phyloP scores from a whole-genome alignment of 2,113 vertebrate species.

The Morone saxatilis region DNA sequence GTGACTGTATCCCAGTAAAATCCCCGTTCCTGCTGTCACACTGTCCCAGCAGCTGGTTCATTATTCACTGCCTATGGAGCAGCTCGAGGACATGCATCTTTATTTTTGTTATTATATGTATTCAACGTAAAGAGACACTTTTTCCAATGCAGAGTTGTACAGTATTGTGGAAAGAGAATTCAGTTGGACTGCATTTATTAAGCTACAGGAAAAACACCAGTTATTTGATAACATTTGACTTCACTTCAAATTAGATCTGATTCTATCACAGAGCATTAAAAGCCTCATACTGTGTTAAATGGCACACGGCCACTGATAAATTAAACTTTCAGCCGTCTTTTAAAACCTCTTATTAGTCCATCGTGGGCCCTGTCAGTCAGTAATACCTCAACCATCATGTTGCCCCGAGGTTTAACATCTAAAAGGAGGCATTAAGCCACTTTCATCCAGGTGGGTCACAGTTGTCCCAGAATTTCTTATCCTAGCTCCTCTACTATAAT shows the following conservation, averaged over 20 bases:
- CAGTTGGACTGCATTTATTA: neutral
- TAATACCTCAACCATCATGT: slow-evolving; percentile 5
- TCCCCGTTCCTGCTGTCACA: neutral
- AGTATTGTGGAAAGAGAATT: neutral
- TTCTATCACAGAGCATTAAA: neutral
- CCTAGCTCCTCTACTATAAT: slow-evolving; percentile 68
- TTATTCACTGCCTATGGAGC: neutral
- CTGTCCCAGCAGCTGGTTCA: neutral
- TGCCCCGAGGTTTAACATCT: slow-evolving; percentile 23
- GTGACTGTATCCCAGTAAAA: neutral
- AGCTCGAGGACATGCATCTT: neutral
- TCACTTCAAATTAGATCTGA: neutral
- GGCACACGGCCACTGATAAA: neutral
- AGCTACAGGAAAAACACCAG: neutral
- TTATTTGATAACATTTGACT: neutral
- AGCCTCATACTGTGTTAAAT: neutral
- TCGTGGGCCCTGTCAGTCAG: neutral
- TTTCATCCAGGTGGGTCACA: slow-evolving; percentile 37
- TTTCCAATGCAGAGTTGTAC: neutral
- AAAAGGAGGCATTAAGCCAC: slow-evolving; percentile 42
- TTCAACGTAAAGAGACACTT: neutral
- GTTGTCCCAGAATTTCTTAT: slow-evolving; percentile 38
- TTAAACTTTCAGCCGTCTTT: neutral
- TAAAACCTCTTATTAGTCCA: neutral
- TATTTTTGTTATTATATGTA: neutral